These are phyloP conservation scores for Sturnus vulgaris DNA, from an alignment of 2,113 vertebrate species.

Conservation along the genomic window DNA sequence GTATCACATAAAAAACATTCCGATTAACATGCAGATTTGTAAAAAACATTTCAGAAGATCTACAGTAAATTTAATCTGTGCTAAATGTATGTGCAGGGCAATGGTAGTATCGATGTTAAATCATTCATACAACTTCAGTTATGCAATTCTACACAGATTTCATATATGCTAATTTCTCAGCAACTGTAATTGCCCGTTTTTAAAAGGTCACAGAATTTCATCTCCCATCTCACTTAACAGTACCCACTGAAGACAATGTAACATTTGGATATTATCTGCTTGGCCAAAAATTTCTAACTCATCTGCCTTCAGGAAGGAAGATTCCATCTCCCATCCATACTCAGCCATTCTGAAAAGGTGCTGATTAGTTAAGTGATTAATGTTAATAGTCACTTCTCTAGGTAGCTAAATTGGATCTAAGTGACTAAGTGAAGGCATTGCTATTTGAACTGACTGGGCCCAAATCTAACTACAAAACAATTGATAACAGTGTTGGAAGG, in stretches of 20 bases:
- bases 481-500: background rate
- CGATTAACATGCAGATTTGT: background rate
- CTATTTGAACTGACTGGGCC: background rate
- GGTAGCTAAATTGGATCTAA: background rate
- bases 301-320: background rate
- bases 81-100: background rate
- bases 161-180: background rate
- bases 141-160: background rate
- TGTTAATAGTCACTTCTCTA: background rate
- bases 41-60: background rate
- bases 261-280: background rate
- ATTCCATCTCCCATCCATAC: background rate
- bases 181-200: background rate
- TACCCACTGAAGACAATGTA: background rate
- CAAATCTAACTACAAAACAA: background rate
- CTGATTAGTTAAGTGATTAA: background rate
- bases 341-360: background rate
- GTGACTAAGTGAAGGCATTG: background rate
- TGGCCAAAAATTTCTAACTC: background rate
- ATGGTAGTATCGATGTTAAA: background rate
- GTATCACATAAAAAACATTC: background rate
- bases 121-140: background rate
- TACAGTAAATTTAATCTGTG: background rate
- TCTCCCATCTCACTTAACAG: background rate
- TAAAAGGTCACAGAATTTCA: background rate